Evolutionary conservation across 2,888 invertebrate genomes (phyloP).

Genomic region (Dryococelus australis): DNA sequence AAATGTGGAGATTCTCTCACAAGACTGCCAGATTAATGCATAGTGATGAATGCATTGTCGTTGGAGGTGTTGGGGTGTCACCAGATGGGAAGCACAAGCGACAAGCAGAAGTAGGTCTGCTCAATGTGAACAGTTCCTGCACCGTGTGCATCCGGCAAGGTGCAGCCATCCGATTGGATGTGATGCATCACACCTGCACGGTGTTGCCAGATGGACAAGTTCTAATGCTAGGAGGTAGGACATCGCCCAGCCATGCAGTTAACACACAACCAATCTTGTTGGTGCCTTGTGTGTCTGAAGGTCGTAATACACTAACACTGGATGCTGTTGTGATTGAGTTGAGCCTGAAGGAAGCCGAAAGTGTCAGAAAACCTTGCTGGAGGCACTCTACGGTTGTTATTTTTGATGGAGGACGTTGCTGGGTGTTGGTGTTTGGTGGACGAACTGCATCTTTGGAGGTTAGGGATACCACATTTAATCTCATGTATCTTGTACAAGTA

Average conservation of each 20-base stretch:
- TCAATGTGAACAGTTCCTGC: background rate
- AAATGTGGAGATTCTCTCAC: slow-evolving; percentile 38
- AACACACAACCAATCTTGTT: slow-evolving; percentile 34
- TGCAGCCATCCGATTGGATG: slow-evolving; percentile 23
- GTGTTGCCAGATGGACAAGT: slow-evolving; percentile 37
- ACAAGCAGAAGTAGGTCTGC: background rate
- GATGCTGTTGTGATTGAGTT: background rate
- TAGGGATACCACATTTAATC: background rate
- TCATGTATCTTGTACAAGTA: background rate
- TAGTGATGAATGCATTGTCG: slow-evolving; percentile 32
- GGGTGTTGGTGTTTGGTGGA: slow-evolving; percentile 56
- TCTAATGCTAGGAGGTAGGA: slow-evolving; percentile 56
- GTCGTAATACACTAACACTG: background rate
- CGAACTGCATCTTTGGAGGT: slow-evolving; percentile 51
- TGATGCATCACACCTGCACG: slow-evolving; percentile 47
- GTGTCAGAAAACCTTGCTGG: slow-evolving; percentile 54
- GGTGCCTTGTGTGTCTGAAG: background rate
- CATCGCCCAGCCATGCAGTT: slow-evolving; percentile 53
- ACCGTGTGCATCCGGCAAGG: background rate
- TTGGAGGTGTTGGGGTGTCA: slow-evolving; percentile 46
- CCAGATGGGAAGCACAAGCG: slow-evolving; percentile 33
- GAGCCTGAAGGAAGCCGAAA: slow-evolving; percentile 10
- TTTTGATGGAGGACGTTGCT: background rate
- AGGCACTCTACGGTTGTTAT: slow-evolving; percentile 54
- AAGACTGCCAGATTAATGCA: slow-evolving; percentile 20